Conservation (phyloP, 2,888 invertebrate species). For the Endomychus coccineus region DNA sequence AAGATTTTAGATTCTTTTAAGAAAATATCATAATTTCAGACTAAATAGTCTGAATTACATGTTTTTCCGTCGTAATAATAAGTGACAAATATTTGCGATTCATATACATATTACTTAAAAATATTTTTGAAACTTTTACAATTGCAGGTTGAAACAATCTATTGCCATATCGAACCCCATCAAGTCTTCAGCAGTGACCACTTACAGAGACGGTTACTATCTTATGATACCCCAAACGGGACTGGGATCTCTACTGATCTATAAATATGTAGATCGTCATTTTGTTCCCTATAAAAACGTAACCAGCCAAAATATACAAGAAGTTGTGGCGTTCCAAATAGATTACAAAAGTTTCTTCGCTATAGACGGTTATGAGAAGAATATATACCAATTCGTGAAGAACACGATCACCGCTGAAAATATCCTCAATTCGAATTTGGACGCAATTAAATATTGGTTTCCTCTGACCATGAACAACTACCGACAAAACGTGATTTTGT, state of each 20-base stretch:
- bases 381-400: slow-evolving; percentile 34
- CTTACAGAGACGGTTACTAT: slow-evolving; percentile 26
- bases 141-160: slow-evolving; percentile 33
- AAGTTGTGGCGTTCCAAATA: slow-evolving; percentile 36
- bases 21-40: too few species aligned
- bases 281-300: slow-evolving; percentile 31
- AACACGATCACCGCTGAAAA: slow-evolving; percentile 23
- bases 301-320: slow-evolving; percentile 26
- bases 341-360: slow-evolving; percentile 39
- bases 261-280: slow-evolving; percentile 26
- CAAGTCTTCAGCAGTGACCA: slow-evolving; percentile 29
- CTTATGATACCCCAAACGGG: slow-evolving; percentile 35
- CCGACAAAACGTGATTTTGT: slow-evolving; percentile 42
- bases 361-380: slow-evolving; percentile 34
- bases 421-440: slow-evolving; percentile 30
- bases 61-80: too few species aligned
- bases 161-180: slow-evolving; percentile 28
- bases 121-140: too few species aligned
- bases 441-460: slow-evolving; percentile 35
- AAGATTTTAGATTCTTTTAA: too few species aligned
- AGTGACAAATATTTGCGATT: too few species aligned
- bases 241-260: slow-evolving; percentile 28
- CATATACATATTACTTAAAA: too few species aligned
- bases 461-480: slow-evolving; percentile 40
- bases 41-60: too few species aligned